Evolutionary conservation across 1,140 invertebrate species (phyloP).

Genomic region (Chlorops oryzae): DNA sequence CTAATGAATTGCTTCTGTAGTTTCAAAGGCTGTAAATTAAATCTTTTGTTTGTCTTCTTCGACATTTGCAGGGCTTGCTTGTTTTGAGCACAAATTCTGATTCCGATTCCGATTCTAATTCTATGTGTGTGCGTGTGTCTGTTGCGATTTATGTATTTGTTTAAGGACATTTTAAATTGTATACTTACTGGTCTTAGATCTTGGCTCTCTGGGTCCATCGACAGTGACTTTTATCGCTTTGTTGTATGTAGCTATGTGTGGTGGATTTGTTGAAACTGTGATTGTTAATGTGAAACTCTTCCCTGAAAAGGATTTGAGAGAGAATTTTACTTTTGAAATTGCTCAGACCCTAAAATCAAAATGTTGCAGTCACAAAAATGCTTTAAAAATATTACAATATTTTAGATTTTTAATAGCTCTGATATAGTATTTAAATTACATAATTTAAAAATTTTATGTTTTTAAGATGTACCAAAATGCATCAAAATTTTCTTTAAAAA

Average conservation of each 20-base stretch:
- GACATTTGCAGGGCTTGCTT: too few relatives aligned
- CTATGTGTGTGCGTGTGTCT: conserved; percentile 7
- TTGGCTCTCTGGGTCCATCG: conserved; percentile 94
- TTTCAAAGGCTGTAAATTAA: conserved; percentile 15
- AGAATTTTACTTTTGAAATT: too few relatives aligned
- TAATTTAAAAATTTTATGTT: too few relatives aligned
- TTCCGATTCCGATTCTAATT: too few relatives aligned
- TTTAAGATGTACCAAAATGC: too few relatives aligned
- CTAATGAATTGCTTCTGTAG: conserved; percentile 31
- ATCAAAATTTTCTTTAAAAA: too few relatives aligned
- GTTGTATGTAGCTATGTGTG: conserved; percentile 93
- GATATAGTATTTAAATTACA: too few relatives aligned
- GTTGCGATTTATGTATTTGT: background rate
- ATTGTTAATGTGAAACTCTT: conserved; percentile 98
- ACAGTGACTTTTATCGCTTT: conserved; percentile 98
- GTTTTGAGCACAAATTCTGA: too few relatives aligned
- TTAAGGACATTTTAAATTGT: conserved; percentile 10
- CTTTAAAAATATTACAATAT: too few relatives aligned
- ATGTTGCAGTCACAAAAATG: too few relatives aligned
- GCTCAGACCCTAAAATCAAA: too few relatives aligned
- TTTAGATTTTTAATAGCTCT: too few relatives aligned
- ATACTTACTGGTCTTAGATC: conserved; percentile 95
- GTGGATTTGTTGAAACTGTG: conserved; percentile 84
- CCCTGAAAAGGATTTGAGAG: conserved; percentile 63
- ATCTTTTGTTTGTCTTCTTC: conserved; percentile 15